Base-by-base conservation (phyloP, 2,888 invertebrate species). In the Dryocosmus kuriphilus region DNA sequence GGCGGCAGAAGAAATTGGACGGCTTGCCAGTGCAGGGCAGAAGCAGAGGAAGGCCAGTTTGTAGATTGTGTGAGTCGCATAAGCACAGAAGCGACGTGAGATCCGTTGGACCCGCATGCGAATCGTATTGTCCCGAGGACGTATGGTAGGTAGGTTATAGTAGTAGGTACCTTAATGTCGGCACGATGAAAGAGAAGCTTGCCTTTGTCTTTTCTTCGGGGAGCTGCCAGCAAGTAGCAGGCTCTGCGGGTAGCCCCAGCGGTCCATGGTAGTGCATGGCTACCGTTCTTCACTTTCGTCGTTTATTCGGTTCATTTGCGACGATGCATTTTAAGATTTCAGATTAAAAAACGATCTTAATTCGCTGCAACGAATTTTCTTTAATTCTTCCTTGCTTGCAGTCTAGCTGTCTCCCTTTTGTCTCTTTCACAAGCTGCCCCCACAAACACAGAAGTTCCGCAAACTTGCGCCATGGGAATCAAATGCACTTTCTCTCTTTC, bases 41-140 rank as follows among this genome's bases (percentile, higher is more conserved):
- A 11, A 16, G 75, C 60, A 77, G 77, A 78, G 80, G 79, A 79
- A 75, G 81, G 82, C 82, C 81, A 79, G 83, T 81, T 80, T 79
- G 84, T 81, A 83, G 82, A 82, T 84, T 83, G 83, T 81, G 80
- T 79, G 81, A 81, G 82, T 79, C 82, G 79, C 78, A 81, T 81
- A 81, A 83, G 83, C 77, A 82, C 80, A 82, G 78, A 85, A 86
- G 85, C 88, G 88, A 89, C 88, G 89, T 89, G 89, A 90, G 90
- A 91, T 90, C 90, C 89, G 89, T 91, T 91, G 91, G 90, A 90
- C 91, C 91, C 91, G 90, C 90, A 91, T 91, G 88, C 86, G 89
- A 88, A 90, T 89, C 89, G 89, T 88, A 91, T 91, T 90, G 90
- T 91, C 88, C 88, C 87, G 78, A 76, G 77, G 77, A 74, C 61